These are phyloP conservation scores for Parauchenoglanis punctatus DNA, from an alignment of 2,797 vertebrate species.

Conservation along the genomic window DNA sequence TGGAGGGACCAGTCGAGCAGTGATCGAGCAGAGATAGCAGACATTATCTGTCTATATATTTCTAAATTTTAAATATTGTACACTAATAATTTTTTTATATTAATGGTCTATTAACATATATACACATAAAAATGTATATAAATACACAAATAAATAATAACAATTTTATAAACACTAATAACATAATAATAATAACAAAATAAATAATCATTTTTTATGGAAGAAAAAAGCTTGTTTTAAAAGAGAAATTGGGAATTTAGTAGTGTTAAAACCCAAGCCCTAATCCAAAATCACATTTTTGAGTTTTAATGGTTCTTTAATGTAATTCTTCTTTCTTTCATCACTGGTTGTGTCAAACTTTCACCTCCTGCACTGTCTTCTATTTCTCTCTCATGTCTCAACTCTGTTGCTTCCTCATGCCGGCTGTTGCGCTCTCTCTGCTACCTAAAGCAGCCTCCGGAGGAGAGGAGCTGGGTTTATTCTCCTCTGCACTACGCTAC, in stretches of 20 bases:
- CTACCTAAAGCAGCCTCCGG: slow-evolving; percentile 87
- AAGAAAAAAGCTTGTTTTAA: background rate
- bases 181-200: too few relatives aligned
- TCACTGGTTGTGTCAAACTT: slow-evolving; percentile 39
- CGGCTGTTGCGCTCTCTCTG: slow-evolving; percentile 78
- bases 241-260: background rate
- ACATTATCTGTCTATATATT: background rate
- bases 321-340: slow-evolving; percentile 12
- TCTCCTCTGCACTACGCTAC: slow-evolving; percentile 98
- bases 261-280: background rate
- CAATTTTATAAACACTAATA: too few relatives aligned
- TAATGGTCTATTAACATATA: background rate
- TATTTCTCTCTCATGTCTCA: slow-evolving; percentile 67
- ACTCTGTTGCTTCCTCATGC: slow-evolving; percentile 70
- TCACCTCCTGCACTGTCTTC: slow-evolving; percentile 61
- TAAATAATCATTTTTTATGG: too few relatives aligned
- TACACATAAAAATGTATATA: background rate
- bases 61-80: background rate
- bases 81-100: background rate
- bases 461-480: slow-evolving; percentile 99
- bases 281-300: background rate
- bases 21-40: too few relatives aligned
- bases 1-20: too few relatives aligned
- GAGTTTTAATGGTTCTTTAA: background rate
- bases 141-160: background rate